These are phyloP conservation scores for Platerodrilus igneus DNA, from an alignment of 2,888 invertebrate genomes.

Conservation along the genomic window DNA sequence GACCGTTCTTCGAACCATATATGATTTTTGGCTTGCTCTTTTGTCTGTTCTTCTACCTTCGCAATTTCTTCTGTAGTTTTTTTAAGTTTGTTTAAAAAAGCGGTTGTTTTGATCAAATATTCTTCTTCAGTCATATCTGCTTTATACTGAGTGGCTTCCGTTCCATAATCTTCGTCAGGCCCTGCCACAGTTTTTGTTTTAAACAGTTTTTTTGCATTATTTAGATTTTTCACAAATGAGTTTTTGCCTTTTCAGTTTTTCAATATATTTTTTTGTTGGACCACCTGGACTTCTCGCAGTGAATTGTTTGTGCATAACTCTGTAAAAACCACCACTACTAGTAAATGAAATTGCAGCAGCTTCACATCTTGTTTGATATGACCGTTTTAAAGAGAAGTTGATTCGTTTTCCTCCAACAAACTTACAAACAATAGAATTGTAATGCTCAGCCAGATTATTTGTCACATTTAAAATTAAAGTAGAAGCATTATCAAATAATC, in stretches of 20 bases:
- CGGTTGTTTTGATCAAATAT: no score
- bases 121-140: background rate
- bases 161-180: constrained; percentile 7
- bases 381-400: constrained; percentile 6
- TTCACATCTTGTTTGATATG: constrained; percentile 14
- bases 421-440: constrained; percentile 11
- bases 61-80: constrained; percentile 16
- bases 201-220: background rate
- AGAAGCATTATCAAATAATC: constrained; percentile 10
- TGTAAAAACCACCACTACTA: constrained; percentile 3
- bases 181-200: no score
- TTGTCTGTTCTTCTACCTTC: constrained; percentile 22
- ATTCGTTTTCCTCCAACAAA: constrained; percentile 13
- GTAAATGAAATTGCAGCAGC: constrained; percentile 13
- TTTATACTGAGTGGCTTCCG: background rate
- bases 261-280: constrained; percentile 2
- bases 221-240: background rate
- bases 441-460: constrained; percentile 11
- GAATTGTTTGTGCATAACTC: constrained; percentile 6
- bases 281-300: constrained; percentile 1
- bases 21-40: constrained; percentile 27
- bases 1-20: constrained; percentile 34
- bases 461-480: constrained; percentile 13
- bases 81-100: constrained; percentile 12
- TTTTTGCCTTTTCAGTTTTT: background rate